phyloP scores from a whole-genome alignment of 2,113 vertebrate genomes.

The Amazona vittata region DNA sequence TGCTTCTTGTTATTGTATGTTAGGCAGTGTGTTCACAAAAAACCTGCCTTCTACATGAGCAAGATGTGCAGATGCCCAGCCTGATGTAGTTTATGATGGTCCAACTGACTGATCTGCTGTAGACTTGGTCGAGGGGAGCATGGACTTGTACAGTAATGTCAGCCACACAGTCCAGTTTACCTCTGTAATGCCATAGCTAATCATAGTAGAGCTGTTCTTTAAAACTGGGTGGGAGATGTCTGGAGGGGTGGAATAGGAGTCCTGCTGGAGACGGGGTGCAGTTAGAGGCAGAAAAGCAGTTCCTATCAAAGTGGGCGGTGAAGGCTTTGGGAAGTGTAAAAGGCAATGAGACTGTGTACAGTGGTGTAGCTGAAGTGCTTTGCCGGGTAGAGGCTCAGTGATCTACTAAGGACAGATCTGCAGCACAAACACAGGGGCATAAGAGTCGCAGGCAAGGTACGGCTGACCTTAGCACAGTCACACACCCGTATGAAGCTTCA shows the following conservation, averaged over 20 bases:
- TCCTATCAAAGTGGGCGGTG: neutral
- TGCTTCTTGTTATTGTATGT: neutral
- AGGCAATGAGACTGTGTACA: neutral
- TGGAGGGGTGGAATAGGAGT: neutral
- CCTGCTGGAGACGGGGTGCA: neutral
- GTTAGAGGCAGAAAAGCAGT: neutral
- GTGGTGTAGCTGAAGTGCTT: neutral
- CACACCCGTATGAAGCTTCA: rapidly evolving
- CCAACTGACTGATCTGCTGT: neutral
- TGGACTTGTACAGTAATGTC: neutral
- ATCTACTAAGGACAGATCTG: neutral
- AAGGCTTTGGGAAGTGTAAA: neutral
- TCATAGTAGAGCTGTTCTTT: neutral
- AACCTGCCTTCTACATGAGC: neutral
- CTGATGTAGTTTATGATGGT: neutral
- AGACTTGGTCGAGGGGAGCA: neutral
- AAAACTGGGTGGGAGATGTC: neutral
- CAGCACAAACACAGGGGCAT: rapidly evolving
- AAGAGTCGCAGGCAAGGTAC: neutral
- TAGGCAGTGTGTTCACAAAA: neutral
- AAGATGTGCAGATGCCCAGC: neutral
- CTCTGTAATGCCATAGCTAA: neutral
- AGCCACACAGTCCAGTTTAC: rapidly evolving
- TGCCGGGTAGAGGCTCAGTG: neutral
- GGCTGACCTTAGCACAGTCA: neutral